Percentiles rank a stretch among this genome's conserved stretches.
phyloP scores from a whole-genome alignment of 2,888 invertebrate genomes.

The Rotaria macrura region DNA sequence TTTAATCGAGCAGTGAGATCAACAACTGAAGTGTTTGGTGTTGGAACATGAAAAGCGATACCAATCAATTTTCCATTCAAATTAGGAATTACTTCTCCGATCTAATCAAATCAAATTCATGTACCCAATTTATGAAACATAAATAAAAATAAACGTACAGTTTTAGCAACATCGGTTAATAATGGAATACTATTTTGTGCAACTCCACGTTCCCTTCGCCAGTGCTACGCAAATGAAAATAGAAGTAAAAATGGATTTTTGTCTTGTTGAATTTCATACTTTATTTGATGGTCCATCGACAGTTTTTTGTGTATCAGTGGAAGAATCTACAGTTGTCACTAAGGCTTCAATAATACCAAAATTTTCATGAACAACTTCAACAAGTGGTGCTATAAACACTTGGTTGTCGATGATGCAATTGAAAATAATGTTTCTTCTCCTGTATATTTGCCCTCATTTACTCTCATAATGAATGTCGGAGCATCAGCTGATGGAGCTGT shows the following conservation, averaged over 20 bases:
- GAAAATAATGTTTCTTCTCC: slow-evolving; percentile 57
- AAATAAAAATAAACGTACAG: slow-evolving; percentile 56
- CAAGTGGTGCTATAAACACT: slow-evolving; percentile 90
- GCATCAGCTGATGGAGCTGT: no score
- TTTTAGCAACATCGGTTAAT: slow-evolving; percentile 94
- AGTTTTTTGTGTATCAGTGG: no score
- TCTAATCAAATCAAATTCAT: no score
- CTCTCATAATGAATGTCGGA: no score
- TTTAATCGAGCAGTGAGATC: no score
- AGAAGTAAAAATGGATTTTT: no score
- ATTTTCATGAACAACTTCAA: slow-evolving; percentile 91
- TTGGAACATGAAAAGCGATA: slow-evolving; percentile 98
- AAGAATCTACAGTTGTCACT: no score
- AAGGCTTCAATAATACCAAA: no score
- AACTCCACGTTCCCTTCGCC: slow-evolving; percentile 97
- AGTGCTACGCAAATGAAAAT: slow-evolving; percentile 54
- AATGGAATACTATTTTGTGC: slow-evolving; percentile 96
- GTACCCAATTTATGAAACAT: slow-evolving; percentile 45
- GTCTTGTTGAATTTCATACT: no score
- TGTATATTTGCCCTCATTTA: slow-evolving; percentile 79
- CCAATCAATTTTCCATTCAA: slow-evolving; percentile 94
- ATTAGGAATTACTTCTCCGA: no score
- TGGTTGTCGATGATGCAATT: slow-evolving; percentile 96
- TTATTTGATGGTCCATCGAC: no score
- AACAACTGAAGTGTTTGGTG: no score